Base-by-base conservation (phyloP, 2,888 invertebrate genomes). In the Rotaria socialis region DNA sequence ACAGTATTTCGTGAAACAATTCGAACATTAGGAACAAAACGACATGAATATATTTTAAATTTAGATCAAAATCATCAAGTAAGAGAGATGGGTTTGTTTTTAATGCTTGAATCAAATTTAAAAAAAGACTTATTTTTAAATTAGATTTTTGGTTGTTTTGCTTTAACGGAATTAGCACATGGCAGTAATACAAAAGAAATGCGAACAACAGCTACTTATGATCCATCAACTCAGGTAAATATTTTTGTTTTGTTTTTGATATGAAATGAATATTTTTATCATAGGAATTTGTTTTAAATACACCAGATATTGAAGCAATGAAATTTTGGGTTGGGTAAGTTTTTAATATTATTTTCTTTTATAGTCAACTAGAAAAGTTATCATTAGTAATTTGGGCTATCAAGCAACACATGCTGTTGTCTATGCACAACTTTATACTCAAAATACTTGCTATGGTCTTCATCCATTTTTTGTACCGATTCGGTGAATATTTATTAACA, bases 391-490 rank as follows among this genome's bases (percentile, higher is more conserved):
- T 89, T 89, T 92, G 87, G 92, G 92, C 84, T 90, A 91, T 88
- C 93, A 93, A 84, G 95, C 96, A 27, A 96, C 96, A 0, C 95
- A 96, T 90, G 94, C 95, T 0, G 92, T 96, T 55, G 94, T 96
- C 6, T 97, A 95, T 91, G 97, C 97, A 0, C 95, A 96, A 92
- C 92, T 97, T 84, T 93, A 94, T 89, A 95, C 95, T 0, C 93
- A 95, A 0, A 95, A 96, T 90, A 93, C 93, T 89, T 94, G 94
- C 90, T 95, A 95, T 89, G 97, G 97, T 0, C 92, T 97, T 11
- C 96, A 96, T 90, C 93, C 94, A 0, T 97, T 97, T 90, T 92
- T 96, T n/a, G 95, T 95, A 24, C 96, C 95, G 0, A 93, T 97
- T 87, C 92, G 96, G 7, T 94, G 47, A 16, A 19, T 35, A 35